Evolutionary conservation across 2,113 vertebrate species (phyloP).

Genomic region (Gallinago media): DNA sequence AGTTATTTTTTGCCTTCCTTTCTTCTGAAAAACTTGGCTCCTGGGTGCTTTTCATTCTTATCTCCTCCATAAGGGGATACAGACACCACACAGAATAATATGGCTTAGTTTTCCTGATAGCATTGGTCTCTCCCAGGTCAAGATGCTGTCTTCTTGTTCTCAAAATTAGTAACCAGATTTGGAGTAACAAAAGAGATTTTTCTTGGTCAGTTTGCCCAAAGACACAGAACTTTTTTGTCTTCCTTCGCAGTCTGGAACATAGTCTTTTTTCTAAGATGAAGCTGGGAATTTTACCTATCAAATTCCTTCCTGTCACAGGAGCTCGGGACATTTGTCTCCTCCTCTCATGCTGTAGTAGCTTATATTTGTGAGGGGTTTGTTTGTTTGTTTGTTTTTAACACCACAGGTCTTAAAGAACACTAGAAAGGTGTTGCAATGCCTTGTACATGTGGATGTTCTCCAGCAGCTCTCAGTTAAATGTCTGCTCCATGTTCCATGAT

Average conservation of each 20-base stretch:
- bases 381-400: neutral
- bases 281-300: neutral
- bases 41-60: neutral
- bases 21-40: neutral
- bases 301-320: neutral
- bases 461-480: neutral
- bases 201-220: neutral
- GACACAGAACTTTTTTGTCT: neutral
- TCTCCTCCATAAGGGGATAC: neutral
- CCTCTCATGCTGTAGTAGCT: neutral
- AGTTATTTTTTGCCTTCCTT: neutral
- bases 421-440: neutral
- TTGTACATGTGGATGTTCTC: neutral
- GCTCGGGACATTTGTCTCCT: neutral
- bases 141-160: neutral
- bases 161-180: neutral
- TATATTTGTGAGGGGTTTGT: neutral
- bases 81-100: neutral
- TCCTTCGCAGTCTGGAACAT: neutral
- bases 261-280: neutral
- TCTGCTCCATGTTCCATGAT: neutral
- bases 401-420: neutral
- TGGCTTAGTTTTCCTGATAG: neutral
- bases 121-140: neutral
- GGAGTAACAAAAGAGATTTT: neutral